Percentiles rank a stretch among this genome's conserved stretches.
phyloP scores from a whole-genome alignment of 2,888 invertebrate species.

The Microchrysa polita region DNA sequence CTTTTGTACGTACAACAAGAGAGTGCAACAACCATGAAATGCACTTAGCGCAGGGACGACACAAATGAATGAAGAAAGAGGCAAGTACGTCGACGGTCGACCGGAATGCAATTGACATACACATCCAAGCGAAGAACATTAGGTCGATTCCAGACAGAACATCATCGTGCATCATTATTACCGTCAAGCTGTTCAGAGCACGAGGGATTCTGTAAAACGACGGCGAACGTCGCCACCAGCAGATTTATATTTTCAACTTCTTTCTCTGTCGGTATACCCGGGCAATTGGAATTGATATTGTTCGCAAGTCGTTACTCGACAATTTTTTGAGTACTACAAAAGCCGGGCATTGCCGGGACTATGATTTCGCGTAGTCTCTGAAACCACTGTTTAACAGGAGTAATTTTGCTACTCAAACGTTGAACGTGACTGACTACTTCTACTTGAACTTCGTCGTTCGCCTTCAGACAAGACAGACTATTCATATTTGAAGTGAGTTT shows the following conservation, averaged over 20 bases:
- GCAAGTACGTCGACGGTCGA: background rate
- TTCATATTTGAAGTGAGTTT: background rate
- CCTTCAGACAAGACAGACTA: background rate
- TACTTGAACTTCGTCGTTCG: background rate
- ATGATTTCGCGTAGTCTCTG: background rate
- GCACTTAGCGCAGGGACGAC: slow-evolving; percentile 15
- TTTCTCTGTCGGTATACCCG: background rate
- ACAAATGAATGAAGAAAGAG: slow-evolving; percentile 18
- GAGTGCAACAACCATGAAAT: slow-evolving; percentile 35
- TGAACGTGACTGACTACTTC: background rate
- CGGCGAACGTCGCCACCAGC: background rate
- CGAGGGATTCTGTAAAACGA: background rate
- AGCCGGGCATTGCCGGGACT: background rate
- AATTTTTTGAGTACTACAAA: background rate
- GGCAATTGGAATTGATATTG: background rate
- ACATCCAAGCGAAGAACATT: slow-evolving; percentile 5
- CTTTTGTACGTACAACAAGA: background rate
- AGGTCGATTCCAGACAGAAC: slow-evolving; percentile 8
- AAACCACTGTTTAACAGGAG: background rate
- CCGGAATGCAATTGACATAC: slow-evolving; percentile 5
- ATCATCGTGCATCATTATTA: background rate
- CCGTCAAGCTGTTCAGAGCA: background rate
- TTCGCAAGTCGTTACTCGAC: background rate
- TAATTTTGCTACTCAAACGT: background rate
- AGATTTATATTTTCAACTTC: background rate